Evolutionary conservation across 2,797 vertebrate species (phyloP).

Genomic region (Oreortyx pictus): DNA sequence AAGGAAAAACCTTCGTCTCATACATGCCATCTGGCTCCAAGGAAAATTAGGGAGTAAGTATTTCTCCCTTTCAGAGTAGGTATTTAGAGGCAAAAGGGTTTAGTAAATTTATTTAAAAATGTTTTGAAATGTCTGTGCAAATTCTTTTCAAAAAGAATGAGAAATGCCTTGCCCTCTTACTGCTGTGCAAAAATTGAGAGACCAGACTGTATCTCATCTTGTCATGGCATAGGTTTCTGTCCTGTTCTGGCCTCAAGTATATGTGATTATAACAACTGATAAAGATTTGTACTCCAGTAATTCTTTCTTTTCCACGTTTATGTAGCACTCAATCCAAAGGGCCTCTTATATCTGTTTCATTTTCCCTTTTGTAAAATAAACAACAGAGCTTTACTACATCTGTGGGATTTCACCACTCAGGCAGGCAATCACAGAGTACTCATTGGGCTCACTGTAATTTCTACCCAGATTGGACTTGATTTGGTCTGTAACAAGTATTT

Average conservation of each 20-base stretch:
- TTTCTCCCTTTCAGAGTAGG: not conserved
- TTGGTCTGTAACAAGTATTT: conserved; percentile 77
- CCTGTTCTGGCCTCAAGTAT: not conserved
- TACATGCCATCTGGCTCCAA: not conserved
- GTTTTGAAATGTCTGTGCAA: not conserved
- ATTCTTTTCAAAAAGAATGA: not conserved
- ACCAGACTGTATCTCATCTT: not conserved
- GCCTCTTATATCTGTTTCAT: conserved; percentile 77
- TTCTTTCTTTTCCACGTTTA: conserved; percentile 27
- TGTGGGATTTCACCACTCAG: conserved; percentile 79
- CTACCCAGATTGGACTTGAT: conserved; percentile 80
- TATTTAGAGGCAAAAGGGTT: not conserved
- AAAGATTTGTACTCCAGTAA: not conserved
- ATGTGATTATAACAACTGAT: not conserved
- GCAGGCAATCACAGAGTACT: conserved; percentile 68
- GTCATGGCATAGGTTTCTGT: not conserved
- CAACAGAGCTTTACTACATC: conserved; percentile 59
- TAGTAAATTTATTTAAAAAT: not conserved
- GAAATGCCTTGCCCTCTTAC: not conserved
- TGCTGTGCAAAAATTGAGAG: not conserved
- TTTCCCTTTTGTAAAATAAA: conserved; percentile 84
- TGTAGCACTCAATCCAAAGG: conserved; percentile 76
- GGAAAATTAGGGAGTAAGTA: not conserved
- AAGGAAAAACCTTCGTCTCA: not conserved
- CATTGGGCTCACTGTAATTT: conserved; percentile 66